phyloP scores from a whole-genome alignment of 2,113 vertebrate genomes.

The Zootoca vivipara region DNA sequence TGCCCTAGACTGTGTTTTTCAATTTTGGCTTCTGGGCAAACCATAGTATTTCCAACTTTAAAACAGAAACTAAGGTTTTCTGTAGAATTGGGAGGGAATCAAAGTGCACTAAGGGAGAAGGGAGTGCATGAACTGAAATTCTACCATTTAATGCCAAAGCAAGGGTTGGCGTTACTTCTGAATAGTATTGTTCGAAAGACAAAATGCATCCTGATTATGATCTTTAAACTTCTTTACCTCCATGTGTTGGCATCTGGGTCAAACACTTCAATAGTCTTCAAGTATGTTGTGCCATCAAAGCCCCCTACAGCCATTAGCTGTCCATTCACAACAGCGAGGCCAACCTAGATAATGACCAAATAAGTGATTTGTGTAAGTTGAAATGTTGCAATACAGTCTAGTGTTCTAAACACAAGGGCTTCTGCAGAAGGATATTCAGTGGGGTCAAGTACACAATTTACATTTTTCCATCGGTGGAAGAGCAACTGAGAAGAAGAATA shows the following conservation, averaged over 20 bases:
- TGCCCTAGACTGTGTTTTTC: too few relatives aligned
- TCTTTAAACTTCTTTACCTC: conserved; percentile 81
- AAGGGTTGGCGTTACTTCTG: neutral
- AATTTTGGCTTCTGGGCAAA: too few relatives aligned
- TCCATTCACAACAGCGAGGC: conserved; percentile 95
- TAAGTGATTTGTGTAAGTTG: conserved; percentile 5
- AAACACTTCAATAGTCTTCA: conserved; percentile 99
- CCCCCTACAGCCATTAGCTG: conserved; percentile 99
- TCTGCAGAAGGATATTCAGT: neutral
- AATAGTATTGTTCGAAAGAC: neutral
- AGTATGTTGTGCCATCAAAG: conserved; percentile 97
- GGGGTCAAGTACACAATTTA: neutral
- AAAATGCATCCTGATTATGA: neutral
- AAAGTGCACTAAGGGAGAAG: neutral
- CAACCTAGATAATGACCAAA: conserved; percentile 81
- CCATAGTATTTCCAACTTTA: too few relatives aligned
- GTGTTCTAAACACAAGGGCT: neutral
- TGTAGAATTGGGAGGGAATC: neutral
- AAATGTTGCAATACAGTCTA: neutral
- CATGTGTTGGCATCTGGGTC: conserved; percentile 98
- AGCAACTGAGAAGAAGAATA: neutral
- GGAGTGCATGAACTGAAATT: too few relatives aligned
- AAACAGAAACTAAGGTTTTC: too few relatives aligned
- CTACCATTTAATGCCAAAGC: neutral
- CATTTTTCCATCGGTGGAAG: neutral